These are phyloP conservation scores for Sitodiplosis mosellana DNA, from an alignment of 1,140 invertebrate species.

Conservation along the genomic window DNA sequence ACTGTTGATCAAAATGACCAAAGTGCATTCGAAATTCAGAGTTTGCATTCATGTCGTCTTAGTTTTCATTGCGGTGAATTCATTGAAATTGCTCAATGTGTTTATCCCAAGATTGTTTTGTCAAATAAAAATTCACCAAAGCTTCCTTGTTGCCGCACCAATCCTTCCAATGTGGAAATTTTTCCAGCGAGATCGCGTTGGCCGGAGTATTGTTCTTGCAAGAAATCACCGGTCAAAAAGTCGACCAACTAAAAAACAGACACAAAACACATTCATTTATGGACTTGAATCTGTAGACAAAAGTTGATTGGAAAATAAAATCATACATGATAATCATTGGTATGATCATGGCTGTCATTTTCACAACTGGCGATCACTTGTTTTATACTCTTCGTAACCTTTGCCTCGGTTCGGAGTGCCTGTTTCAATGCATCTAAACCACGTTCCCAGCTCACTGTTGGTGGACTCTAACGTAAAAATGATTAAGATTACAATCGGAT, in stretches of 20 bases:
- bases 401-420: slow-evolving; percentile 55
- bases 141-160: slow-evolving; percentile 47
- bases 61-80: no score
- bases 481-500: no score
- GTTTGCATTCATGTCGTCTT: no score
- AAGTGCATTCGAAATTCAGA: no score
- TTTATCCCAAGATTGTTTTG: slow-evolving; percentile 29
- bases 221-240: slow-evolving; percentile 72
- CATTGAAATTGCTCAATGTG: no score
- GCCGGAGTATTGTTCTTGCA: slow-evolving; percentile 77
- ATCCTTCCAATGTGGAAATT: slow-evolving; percentile 57
- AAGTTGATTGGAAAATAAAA: not conserved
- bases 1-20: no score
- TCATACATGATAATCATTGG: slow-evolving; percentile 67
- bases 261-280: slow-evolving; percentile 1
- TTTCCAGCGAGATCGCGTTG: slow-evolving; percentile 67
- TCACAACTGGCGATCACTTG: slow-evolving; percentile 51
- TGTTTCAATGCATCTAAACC: slow-evolving; percentile 49
- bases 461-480: not conserved
- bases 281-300: not conserved
- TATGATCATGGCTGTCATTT: slow-evolving; percentile 13
- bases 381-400: slow-evolving; percentile 60
- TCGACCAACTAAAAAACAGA: slow-evolving; percentile 52
- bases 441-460: slow-evolving; percentile 29
- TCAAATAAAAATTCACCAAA: slow-evolving; percentile 77